Conservation (phyloP, 2,113 vertebrate species). For the Triplophysa dalaica region DNA sequence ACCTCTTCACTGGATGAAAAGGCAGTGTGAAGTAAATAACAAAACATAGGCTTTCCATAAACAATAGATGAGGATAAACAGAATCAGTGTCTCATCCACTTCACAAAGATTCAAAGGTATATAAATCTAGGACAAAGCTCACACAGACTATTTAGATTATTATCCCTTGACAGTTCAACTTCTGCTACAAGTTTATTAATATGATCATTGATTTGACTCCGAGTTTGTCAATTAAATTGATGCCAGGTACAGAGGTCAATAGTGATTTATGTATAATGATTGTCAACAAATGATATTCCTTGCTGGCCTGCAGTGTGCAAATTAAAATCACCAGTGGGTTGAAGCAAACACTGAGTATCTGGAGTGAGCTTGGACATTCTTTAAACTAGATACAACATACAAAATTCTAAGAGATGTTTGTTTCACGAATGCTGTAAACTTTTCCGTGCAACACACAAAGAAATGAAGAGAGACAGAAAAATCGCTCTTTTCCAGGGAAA, state of each 20-base stretch:
- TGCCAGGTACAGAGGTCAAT: constrained; percentile 15
- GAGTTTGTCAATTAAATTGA: constrained; percentile 12
- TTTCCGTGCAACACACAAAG: neutral
- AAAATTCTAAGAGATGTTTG: neutral
- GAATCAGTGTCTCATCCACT: neutral
- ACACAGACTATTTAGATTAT: constrained; percentile 5
- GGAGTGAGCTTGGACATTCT: no score
- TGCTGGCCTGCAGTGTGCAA: constrained; percentile 2
- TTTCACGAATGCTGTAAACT: neutral
- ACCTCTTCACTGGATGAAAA: neutral
- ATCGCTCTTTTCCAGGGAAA: constrained; percentile 16
- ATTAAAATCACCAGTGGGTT: neutral
- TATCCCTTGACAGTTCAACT: constrained; percentile 11
- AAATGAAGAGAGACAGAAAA: neutral
- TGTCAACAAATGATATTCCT: constrained; percentile 6
- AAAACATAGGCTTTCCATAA: constrained; percentile 34
- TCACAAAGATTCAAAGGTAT: neutral
- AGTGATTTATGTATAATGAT: constrained; percentile 19
- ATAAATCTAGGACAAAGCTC: neutral
- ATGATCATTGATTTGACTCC: constrained; percentile 34
- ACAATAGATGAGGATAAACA: neutral
- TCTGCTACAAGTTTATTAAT: constrained; percentile 21
- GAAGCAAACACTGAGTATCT: neutral
- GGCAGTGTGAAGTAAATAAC: constrained; percentile 25
- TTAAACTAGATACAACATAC: neutral